Percentiles rank a stretch among this genome's conserved stretches.
These are phyloP conservation scores for Drosophila guanche DNA, from an alignment of 1,140 invertebrate genomes.

Conservation along the genomic window DNA sequence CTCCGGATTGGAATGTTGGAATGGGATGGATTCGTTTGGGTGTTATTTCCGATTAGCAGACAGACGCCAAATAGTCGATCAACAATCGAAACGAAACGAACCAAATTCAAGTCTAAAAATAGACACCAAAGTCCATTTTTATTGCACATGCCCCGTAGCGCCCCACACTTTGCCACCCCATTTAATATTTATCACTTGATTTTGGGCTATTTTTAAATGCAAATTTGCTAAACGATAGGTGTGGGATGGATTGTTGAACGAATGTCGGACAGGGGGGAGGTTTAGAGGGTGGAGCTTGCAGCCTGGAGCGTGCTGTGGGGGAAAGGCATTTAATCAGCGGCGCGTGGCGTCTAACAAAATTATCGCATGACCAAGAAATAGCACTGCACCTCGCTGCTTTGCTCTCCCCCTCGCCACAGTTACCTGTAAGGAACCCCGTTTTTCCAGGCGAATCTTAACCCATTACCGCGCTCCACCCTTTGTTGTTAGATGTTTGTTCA, in stretches of 20 bases:
- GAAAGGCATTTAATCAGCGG: conserved; percentile 40
- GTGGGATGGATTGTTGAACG: too few species aligned
- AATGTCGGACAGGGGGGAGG: neutral
- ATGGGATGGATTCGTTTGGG: conserved; percentile 3
- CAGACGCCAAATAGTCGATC: conserved; percentile 27
- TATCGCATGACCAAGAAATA: conserved; percentile 64
- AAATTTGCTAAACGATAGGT: conserved; percentile 14
- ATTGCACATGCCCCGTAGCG: conserved; percentile 1
- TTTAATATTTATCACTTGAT: conserved; percentile 54
- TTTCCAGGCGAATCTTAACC: neutral
- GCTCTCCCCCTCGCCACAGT: neutral
- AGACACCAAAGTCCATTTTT: conserved; percentile 19
- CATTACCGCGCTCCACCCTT: conserved; percentile 1
- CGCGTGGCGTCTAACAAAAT: conserved; percentile 54
- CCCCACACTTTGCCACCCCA: neutral
- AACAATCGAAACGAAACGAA: conserved; percentile 24
- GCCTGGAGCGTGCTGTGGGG: neutral
- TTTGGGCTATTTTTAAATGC: conserved; percentile 64
- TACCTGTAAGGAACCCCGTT: neutral
- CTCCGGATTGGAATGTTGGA: too few species aligned
- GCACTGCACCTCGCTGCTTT: neutral
- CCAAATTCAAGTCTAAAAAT: conserved; percentile 34
- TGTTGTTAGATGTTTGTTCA: conserved; percentile 32
- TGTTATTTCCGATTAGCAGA: conserved; percentile 4
- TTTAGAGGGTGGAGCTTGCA: neutral